Evolutionary conservation across 2,113 vertebrate genomes (phyloP).

Genomic region (Hassar affinis): DNA sequence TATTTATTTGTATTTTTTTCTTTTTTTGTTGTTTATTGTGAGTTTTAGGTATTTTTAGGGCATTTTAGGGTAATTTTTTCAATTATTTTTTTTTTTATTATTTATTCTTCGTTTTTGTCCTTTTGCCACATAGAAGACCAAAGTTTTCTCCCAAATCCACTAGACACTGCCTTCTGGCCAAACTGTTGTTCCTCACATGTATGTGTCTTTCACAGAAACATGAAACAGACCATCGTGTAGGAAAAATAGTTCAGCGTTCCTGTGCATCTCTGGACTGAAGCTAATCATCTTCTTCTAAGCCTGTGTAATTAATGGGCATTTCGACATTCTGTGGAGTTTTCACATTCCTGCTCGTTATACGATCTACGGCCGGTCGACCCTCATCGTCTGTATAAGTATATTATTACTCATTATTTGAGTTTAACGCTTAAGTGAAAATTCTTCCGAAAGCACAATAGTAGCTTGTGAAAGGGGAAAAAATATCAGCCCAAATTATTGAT

Average conservation of each 20-base stretch:
- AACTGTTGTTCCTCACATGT: neutral
- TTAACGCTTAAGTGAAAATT: constrained; percentile 1
- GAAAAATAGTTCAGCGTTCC: neutral
- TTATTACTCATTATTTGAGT: neutral
- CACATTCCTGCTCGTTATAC: neutral
- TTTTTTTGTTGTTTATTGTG: neutral
- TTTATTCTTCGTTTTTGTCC: neutral
- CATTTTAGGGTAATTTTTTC: neutral
- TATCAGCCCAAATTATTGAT: constrained; percentile 39
- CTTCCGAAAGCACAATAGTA: constrained; percentile 11
- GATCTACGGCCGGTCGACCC: neutral
- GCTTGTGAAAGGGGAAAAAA: neutral
- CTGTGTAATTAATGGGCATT: constrained; percentile 18
- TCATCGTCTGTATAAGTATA: neutral
- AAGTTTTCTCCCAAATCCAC: neutral
- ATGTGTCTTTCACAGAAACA: neutral
- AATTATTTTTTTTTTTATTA: neutral
- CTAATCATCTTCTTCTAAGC: neutral
- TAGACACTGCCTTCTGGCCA: too few species aligned
- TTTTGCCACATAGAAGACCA: neutral
- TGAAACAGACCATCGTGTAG: neutral
- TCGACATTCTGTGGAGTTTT: constrained; percentile 25
- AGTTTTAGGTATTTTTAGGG: neutral
- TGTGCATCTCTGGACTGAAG: neutral
- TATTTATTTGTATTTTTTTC: neutral